Evolutionary conservation across 2,797 vertebrate genomes (phyloP).

Genomic region (Moxostoma hubbsi): DNA sequence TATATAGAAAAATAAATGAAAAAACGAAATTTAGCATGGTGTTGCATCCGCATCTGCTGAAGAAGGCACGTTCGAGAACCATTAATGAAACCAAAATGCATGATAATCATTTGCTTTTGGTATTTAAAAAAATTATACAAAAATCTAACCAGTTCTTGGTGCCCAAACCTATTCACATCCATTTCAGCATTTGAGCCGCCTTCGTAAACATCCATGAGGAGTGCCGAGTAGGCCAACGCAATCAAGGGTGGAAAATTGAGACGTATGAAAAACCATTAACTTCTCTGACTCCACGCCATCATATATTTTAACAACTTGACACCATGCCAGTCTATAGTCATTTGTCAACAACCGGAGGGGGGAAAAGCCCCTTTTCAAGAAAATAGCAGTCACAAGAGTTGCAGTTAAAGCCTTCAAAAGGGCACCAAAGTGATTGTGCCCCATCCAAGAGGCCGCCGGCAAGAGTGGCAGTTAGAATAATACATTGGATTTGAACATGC

Average conservation of each 20-base stretch:
- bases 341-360: slow-evolving; percentile 59
- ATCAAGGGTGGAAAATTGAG: slow-evolving; percentile 56
- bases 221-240: slow-evolving; percentile 46
- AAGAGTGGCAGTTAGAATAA: slow-evolving; percentile 53
- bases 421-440: slow-evolving; percentile 45
- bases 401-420: slow-evolving; percentile 57
- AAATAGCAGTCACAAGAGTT: slow-evolving; percentile 47
- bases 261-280: slow-evolving; percentile 58
- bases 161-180: neutral
- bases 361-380: slow-evolving; percentile 50
- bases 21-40: too few species aligned
- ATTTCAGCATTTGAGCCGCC: slow-evolving; percentile 10
- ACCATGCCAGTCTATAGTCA: slow-evolving; percentile 56
- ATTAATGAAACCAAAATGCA: too few species aligned
- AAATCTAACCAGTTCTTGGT: too few species aligned
- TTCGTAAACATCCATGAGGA: slow-evolving; percentile 43
- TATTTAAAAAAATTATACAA: too few species aligned
- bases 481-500: slow-evolving; percentile 36
- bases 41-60: too few species aligned
- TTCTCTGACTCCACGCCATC: slow-evolving; percentile 53
- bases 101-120: too few species aligned
- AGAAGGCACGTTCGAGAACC: too few species aligned
- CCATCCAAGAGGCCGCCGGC: slow-evolving; percentile 45
- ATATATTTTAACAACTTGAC: slow-evolving; percentile 58
- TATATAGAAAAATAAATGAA: too few species aligned